phyloP scores from a whole-genome alignment of 2,797 vertebrate species.

The Gouania willdenowi region DNA sequence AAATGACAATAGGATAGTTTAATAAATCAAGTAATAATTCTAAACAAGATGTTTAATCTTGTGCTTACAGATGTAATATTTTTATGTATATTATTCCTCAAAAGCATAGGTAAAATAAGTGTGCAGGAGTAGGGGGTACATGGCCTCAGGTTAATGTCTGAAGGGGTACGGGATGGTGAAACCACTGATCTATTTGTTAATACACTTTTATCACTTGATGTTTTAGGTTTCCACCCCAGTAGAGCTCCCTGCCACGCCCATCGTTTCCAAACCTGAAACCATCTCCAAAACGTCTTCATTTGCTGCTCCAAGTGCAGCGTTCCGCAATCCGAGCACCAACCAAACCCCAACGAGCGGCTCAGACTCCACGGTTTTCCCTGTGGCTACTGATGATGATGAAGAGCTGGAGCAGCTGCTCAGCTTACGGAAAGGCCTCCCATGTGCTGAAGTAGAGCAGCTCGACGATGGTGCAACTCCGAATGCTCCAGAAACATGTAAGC shows the following conservation, averaged over 20 bases:
- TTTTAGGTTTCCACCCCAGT: slow-evolving; percentile 76
- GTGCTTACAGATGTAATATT: no score
- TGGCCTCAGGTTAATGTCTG: no score
- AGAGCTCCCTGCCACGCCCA: slow-evolving; percentile 76
- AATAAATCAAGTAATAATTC: no score
- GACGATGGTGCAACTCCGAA: not conserved
- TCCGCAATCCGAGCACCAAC: not conserved
- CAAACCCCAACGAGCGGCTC: not conserved
- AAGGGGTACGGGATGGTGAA: no score
- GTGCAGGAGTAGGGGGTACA: no score
- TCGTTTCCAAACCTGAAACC: slow-evolving; percentile 61
- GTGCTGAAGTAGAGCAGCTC: slow-evolving; percentile 1
- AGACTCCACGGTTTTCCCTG: not conserved
- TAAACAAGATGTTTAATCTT: no score
- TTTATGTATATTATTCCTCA: no score
- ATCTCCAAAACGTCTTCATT: slow-evolving; percentile 39
- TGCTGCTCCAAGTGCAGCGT: slow-evolving; percentile 28
- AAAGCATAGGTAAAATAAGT: no score
- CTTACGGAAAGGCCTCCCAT: slow-evolving; percentile 70
- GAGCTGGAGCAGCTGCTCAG: slow-evolving; percentile 86
- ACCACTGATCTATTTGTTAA: no score
- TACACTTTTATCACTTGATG: not conserved
- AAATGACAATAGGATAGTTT: no score
- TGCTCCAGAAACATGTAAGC: slow-evolving; percentile 26
- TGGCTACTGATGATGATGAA: slow-evolving; percentile 66